Evolutionary conservation across 1,140 invertebrate genomes (phyloP).

Genomic region (Macrostomum lignano): DNA sequence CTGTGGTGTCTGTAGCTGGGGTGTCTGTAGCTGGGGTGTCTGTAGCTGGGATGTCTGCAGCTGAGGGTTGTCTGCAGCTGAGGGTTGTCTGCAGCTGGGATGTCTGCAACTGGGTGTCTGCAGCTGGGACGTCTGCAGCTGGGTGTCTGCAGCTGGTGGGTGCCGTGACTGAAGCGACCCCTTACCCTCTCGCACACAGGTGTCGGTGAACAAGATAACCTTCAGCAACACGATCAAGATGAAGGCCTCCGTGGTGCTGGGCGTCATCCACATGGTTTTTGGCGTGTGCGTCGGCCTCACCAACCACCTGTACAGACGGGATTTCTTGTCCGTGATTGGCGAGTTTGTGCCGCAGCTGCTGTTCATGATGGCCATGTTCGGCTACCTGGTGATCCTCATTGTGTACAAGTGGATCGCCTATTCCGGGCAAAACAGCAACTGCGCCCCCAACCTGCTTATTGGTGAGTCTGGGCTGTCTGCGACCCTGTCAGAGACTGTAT

Average conservation of each 20-base stretch:
- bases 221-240: constrained; percentile 94
- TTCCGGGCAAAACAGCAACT: constrained; percentile 15
- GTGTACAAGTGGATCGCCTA: constrained; percentile 57
- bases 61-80: no score
- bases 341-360: constrained; percentile 75
- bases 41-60: no score
- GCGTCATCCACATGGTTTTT: constrained; percentile 81
- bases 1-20: no score
- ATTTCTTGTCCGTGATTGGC: constrained; percentile 46
- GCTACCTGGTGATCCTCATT: constrained; percentile 62
- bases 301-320: constrained; percentile 57
- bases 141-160: no score
- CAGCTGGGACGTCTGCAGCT: no score
- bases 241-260: constrained; percentile 86
- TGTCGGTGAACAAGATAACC: constrained; percentile 72
- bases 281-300: constrained; percentile 58
- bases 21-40: no score
- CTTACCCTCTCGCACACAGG: no score
- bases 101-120: no score
- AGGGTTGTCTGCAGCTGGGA: no score
- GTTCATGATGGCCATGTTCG: constrained; percentile 60
- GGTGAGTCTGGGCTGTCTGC: constrained; percentile 14
- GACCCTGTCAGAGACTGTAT: no score
- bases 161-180: no score
- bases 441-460: constrained; percentile 37